These are phyloP conservation scores for Apis dorsata DNA, from an alignment of 1,140 invertebrate species.

Conservation along the genomic window DNA sequence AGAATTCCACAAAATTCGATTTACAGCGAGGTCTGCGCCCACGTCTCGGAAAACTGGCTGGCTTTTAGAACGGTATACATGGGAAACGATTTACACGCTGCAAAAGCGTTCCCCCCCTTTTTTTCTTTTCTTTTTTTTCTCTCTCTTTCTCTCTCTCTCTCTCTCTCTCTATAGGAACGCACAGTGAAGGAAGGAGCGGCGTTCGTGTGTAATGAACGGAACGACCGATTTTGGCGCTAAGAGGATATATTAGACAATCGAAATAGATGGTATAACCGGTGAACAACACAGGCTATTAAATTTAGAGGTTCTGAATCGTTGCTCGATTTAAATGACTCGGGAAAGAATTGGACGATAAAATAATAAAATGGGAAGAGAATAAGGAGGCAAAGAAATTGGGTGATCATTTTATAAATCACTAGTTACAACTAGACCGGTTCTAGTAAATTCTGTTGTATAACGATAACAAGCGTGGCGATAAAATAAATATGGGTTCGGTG, in stretches of 20 bases:
- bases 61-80: not conserved
- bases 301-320: not conserved
- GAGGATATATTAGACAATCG: not conserved
- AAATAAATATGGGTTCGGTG: too few species aligned
- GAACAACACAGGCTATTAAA: not conserved
- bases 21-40: not conserved
- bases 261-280: not conserved
- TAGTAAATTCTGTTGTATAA: too few species aligned
- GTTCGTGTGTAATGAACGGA: constrained; percentile 1
- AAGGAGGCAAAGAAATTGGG: too few species aligned
- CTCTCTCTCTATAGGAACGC: not conserved
- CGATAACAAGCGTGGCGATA: too few species aligned
- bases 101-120: not conserved
- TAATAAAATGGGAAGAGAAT: too few species aligned
- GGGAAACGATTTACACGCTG: constrained; percentile 6
- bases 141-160: too few species aligned
- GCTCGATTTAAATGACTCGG: not conserved
- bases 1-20: constrained; percentile 20
- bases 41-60: constrained; percentile 19
- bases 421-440: too few species aligned
- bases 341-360: too few species aligned
- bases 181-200: not conserved
- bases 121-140: too few species aligned
- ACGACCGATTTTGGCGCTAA: not conserved
- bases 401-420: too few species aligned